Evolutionary conservation across 2,797 vertebrate species (phyloP).

Genomic region (Manis pentadactyla): DNA sequence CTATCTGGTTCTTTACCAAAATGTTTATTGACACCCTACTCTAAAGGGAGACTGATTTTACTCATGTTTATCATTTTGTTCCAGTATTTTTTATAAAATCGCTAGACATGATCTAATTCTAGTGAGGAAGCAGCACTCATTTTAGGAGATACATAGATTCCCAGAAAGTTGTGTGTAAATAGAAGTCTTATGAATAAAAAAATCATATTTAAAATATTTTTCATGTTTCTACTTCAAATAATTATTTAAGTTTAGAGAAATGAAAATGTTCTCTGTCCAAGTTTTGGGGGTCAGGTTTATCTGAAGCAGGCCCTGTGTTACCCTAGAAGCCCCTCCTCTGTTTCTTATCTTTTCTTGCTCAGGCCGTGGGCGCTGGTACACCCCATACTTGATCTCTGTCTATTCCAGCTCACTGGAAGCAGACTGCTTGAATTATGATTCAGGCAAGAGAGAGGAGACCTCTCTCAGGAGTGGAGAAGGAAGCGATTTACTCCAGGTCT

Average conservation of each 20-base stretch:
- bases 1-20: neutral
- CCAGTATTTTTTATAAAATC: neutral
- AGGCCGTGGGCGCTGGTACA: accelerated
- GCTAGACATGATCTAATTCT: neutral
- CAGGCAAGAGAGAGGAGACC: neutral
- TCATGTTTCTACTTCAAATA: slow-evolving; percentile 37
- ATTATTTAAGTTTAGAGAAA: slow-evolving; percentile 9
- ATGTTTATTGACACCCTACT: neutral
- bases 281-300: neutral
- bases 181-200: slow-evolving; percentile 17
- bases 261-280: neutral
- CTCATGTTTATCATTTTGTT: neutral
- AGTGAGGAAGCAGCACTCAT: neutral
- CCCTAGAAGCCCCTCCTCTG: neutral
- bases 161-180: neutral
- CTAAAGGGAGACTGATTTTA: neutral
- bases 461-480: slow-evolving; percentile 10
- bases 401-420: neutral
- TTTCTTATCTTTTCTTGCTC: neutral
- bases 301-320: neutral
- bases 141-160: neutral
- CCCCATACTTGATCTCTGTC: neutral
- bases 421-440: slow-evolving; percentile 54
- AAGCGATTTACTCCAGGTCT: slow-evolving; percentile 33
- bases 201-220: neutral